phyloP scores from a whole-genome alignment of 2,797 vertebrate genomes.

The Sebastes baramenuke region DNA sequence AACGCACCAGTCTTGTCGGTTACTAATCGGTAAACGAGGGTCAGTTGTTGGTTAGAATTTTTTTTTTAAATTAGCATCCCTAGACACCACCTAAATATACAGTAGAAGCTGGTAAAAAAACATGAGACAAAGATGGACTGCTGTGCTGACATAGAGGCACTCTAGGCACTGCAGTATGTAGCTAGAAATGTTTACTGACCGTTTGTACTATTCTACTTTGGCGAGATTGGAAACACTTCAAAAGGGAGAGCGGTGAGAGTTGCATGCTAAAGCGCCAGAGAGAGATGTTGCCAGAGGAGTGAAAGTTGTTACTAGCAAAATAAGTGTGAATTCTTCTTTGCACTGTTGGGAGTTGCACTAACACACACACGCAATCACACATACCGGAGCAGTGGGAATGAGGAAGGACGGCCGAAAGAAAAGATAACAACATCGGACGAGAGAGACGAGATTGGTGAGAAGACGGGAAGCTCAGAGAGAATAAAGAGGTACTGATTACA shows the following conservation, averaged over 20 bases:
- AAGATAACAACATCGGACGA: background rate
- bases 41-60: no score
- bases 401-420: background rate
- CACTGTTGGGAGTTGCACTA: background rate
- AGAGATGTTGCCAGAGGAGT: background rate
- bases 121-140: background rate
- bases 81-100: background rate
- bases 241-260: background rate
- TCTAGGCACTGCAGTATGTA: background rate
- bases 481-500: conserved; percentile 14
- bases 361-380: background rate
- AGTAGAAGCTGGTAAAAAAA: background rate
- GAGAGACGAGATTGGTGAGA: background rate
- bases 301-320: background rate
- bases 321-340: conserved; percentile 22
- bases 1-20: no score
- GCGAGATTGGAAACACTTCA: background rate
- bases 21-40: no score
- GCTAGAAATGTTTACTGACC: background rate
- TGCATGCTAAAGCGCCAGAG: conserved; percentile 4
- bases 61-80: no score
- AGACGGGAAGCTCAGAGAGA: conserved; percentile 4
- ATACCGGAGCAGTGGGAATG: background rate
- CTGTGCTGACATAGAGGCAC: background rate
- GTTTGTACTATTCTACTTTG: background rate